A percentile compares a stretch with the other conserved stretches of the same genome.
These are phyloP conservation scores for Apogon talboti DNA, from an alignment of 2,797 vertebrate genomes.

Conservation along the genomic window DNA sequence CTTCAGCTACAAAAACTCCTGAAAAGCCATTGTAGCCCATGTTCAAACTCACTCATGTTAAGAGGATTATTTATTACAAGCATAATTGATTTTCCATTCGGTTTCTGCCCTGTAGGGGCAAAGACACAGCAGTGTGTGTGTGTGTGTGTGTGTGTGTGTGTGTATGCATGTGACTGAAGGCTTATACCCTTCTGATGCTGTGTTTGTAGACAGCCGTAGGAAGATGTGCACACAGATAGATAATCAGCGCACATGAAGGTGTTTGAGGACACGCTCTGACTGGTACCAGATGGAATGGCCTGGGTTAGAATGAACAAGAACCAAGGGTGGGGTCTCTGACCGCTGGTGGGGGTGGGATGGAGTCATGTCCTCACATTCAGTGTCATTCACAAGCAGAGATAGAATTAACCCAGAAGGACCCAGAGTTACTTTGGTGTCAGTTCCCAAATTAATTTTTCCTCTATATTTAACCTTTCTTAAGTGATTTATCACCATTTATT, in stretches of 20 bases:
- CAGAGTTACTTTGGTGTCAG: too few species aligned
- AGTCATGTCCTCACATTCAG: too few species aligned
- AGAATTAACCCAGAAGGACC: too few species aligned
- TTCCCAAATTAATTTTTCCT: too few species aligned
- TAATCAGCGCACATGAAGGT: background rate
- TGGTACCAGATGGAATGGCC: too few species aligned
- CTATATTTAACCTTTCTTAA: too few species aligned
- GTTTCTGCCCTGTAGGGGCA: constrained; percentile 35
- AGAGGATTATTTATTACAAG: constrained; percentile 57
- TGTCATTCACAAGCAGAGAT: too few species aligned
- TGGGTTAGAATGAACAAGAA: too few species aligned
- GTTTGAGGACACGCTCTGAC: background rate
- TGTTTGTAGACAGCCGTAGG: background rate
- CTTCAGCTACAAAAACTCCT: constrained; percentile 37
- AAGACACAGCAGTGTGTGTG: constrained; percentile 3
- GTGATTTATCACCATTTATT: too few species aligned
- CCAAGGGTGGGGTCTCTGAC: too few species aligned
- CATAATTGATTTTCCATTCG: constrained; percentile 49
- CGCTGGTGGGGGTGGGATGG: too few species aligned
- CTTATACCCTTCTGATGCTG: background rate
- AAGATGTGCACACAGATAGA: background rate
- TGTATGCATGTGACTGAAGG: background rate
- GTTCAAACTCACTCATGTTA: constrained; percentile 36
- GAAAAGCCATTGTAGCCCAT: constrained; percentile 38
- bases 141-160: background rate